Base-by-base conservation (phyloP, 2,797 vertebrate genomes). In the Argya squamiceps region DNA sequence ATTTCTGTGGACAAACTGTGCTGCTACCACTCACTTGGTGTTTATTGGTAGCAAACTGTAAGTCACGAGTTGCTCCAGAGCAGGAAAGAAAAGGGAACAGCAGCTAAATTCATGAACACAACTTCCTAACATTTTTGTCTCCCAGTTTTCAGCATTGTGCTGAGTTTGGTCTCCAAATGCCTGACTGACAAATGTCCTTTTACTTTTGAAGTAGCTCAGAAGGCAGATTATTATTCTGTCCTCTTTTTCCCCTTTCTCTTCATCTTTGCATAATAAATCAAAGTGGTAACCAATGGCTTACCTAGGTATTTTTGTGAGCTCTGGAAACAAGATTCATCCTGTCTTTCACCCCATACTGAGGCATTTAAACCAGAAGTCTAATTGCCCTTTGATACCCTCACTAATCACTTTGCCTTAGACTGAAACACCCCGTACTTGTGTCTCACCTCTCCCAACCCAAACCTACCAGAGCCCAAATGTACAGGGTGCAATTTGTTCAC, bases 111-210 rank as follows among this genome's bases (percentile, higher is more conserved):
- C 12, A 71, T 29, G 41, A 88, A 78, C 7, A 36, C 5, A 78
- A 32, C 32, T 73, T 69, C 17, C 17, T 39, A 60, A 43, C 19
- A 11, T 56, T 39, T 80, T 80, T 1, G 1, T 13, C 15, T 75
- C 5, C 68, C 20, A 29, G 13, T 68, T 94, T 62, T 78, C 70
- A 81, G 34, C 0, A 0, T 59, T 55, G 32, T 46, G 23, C 49
- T 85, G 56, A 71, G 18, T 86, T 93, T 88, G 27, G 8, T 63
- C 21, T 89, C 60, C 60, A 49, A 30, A 77, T 30, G 20, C 27
- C 77, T 89, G 71, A 76, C 36, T 89, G 65, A 79, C 23, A 47
- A 85, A 83, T 65, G 30, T 78, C 64, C 65, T 93, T 94, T 91
- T 74, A 62, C 67, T 88, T 96, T 73, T 74, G 55, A 59, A 75